phyloP scores from a whole-genome alignment of 2,797 vertebrate species.

The Pipistrellus pipistrellus region DNA sequence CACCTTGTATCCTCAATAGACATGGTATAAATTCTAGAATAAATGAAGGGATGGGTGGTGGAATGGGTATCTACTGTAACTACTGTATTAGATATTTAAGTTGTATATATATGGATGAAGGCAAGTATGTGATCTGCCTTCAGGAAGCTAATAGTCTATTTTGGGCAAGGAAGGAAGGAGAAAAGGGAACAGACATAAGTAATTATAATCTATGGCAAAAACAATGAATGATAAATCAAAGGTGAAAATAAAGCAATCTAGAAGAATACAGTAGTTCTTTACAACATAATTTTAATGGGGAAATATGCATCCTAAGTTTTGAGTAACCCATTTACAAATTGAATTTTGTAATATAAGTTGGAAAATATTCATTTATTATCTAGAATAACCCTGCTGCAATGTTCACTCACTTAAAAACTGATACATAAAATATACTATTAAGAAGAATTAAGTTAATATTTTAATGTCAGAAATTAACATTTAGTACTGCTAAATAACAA shows the following conservation, averaged over 20 bases:
- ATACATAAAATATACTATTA: background rate
- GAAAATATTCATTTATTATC: constrained; percentile 28
- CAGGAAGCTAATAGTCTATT: background rate
- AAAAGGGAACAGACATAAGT: background rate
- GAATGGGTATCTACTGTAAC: background rate
- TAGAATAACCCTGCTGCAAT: background rate
- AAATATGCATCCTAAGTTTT: background rate
- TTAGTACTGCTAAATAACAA: background rate
- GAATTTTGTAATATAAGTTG: background rate
- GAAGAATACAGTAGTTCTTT: background rate
- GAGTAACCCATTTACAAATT: background rate
- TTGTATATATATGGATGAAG: background rate
- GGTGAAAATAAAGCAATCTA: background rate
- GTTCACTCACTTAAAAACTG: constrained; percentile 8
- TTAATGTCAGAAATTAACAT: constrained; percentile 49
- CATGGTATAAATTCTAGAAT: background rate
- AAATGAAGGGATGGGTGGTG: background rate
- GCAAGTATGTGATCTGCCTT: background rate
- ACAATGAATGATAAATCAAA: background rate
- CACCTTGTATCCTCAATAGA: background rate
- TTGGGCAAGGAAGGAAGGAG: background rate
- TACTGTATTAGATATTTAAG: background rate
- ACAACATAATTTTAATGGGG: background rate
- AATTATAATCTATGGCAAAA: background rate
- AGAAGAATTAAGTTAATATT: constrained; percentile 1